Conservation (phyloP, 1,140 invertebrate genomes). For the Paraescarpia echinospica region DNA sequence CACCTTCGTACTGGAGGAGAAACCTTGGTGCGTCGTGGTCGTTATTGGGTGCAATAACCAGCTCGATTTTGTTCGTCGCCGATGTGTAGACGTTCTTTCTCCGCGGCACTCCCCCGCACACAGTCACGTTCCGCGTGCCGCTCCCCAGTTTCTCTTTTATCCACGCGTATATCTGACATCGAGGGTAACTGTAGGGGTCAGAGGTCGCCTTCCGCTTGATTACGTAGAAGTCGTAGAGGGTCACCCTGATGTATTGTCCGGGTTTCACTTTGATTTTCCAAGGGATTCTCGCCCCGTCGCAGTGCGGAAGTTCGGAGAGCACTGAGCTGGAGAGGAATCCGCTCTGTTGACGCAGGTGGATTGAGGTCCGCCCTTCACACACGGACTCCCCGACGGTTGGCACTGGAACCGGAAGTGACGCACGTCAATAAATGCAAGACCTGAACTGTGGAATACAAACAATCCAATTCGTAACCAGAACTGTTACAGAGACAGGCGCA, state of each 20-base stretch:
- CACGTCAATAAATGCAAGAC: too few species aligned
- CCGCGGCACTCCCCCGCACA: constrained; percentile 24
- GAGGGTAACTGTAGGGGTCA: background rate
- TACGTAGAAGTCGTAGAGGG: constrained; percentile 20
- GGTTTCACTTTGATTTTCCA: constrained; percentile 21
- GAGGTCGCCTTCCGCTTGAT: background rate
- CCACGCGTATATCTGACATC: constrained; percentile 11
- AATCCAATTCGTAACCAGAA: too few species aligned
- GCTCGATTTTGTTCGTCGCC: constrained; percentile 25
- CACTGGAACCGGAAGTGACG: background rate
- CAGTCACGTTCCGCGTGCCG: constrained; percentile 13
- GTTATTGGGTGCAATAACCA: constrained; percentile 16
- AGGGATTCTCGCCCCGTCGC: background rate
- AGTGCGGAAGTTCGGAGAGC: background rate
- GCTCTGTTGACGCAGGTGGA: background rate
- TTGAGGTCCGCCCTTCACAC: background rate
- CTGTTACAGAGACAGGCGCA: too few species aligned
- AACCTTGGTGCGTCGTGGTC: background rate
- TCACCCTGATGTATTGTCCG: constrained; percentile 23
- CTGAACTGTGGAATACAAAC: too few species aligned
- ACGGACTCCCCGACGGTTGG: background rate
- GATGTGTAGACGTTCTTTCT: constrained; percentile 21
- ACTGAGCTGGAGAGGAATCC: constrained; percentile 11
- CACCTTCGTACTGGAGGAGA: constrained; percentile 12
- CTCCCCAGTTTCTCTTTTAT: background rate